Conservation (phyloP, 2,797 vertebrate genomes). For the Gymnoscopelus microlampas region DNA sequence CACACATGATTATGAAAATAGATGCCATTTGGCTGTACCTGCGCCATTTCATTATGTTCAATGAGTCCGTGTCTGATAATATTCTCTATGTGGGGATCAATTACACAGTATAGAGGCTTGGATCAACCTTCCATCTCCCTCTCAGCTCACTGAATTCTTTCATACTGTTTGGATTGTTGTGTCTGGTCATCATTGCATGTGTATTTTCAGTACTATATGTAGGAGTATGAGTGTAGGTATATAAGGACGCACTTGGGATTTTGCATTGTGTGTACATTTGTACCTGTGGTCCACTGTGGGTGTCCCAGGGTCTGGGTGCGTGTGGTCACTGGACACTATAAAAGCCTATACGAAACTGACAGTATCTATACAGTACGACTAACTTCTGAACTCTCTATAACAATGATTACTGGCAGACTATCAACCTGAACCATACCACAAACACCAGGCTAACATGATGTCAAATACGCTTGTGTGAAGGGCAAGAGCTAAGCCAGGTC, state of each 20-base stretch:
- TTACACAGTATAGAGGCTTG: conserved; percentile 10
- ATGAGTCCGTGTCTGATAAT: conserved; percentile 4
- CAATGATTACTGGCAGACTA: no score
- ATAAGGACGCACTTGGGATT: no score
- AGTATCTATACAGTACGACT: no score
- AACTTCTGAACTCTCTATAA: no score
- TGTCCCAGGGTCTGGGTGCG: neutral
- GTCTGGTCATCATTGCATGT: neutral
- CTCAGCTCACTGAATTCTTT: neutral
- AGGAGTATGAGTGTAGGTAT: neutral
- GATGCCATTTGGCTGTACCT: neutral
- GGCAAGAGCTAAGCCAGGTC: no score
- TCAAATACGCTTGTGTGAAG: no score
- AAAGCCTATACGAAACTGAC: no score
- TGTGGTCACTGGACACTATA: no score
- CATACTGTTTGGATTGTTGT: neutral
- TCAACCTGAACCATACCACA: no score
- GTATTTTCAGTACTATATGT: neutral
- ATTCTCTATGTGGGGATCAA: neutral
- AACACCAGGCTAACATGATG: no score
- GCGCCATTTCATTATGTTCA: neutral
- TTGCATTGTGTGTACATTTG: neutral
- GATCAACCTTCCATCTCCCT: neutral
- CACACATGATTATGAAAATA: neutral
- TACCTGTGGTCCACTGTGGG: conserved; percentile 2